These are phyloP conservation scores for Tachystola acroxantha DNA, from an alignment of 2,888 invertebrate species.

Conservation along the genomic window DNA sequence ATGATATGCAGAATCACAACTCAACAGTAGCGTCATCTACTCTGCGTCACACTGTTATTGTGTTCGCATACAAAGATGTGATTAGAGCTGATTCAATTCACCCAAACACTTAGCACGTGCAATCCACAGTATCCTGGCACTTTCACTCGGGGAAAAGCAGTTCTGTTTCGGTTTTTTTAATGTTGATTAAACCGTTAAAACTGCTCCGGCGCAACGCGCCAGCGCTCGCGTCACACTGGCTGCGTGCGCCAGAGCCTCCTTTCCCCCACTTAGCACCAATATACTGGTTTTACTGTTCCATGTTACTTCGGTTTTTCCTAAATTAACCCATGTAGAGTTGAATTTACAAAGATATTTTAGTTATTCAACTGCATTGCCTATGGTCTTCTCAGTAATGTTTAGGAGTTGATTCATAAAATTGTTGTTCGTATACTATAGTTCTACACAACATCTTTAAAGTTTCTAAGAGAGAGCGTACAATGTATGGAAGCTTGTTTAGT, in stretches of 20 bases:
- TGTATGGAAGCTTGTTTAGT: no score
- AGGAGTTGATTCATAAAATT: background rate
- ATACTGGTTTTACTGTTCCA: background rate
- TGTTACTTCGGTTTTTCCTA: background rate
- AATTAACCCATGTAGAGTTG: background rate
- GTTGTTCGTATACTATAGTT: background rate
- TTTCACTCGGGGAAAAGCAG: constrained; percentile 55
- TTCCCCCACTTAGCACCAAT: constrained; percentile 35
- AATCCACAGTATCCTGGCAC: constrained; percentile 44
- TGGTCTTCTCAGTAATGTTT: background rate
- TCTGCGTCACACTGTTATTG: background rate
- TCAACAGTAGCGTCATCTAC: constrained; percentile 1
- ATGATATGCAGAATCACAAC: constrained; percentile 2
- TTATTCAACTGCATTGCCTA: background rate
- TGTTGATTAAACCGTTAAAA: constrained; percentile 42
- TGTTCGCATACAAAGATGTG: constrained; percentile 3
- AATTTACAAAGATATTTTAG: background rate
- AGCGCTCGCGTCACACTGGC: constrained; percentile 46
- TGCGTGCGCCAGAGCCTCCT: constrained; percentile 40
- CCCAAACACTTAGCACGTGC: constrained; percentile 32
- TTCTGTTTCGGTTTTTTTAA: constrained; percentile 49
- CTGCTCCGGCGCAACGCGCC: constrained; percentile 24
- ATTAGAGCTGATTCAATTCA: constrained; percentile 12
- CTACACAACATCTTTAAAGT: no score
- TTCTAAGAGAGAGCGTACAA: no score